Evolutionary conservation across 2,888 invertebrate species (phyloP), one percentile per base, ranked within the genome.

Genomic region (Agrypnus murinus): DNA sequence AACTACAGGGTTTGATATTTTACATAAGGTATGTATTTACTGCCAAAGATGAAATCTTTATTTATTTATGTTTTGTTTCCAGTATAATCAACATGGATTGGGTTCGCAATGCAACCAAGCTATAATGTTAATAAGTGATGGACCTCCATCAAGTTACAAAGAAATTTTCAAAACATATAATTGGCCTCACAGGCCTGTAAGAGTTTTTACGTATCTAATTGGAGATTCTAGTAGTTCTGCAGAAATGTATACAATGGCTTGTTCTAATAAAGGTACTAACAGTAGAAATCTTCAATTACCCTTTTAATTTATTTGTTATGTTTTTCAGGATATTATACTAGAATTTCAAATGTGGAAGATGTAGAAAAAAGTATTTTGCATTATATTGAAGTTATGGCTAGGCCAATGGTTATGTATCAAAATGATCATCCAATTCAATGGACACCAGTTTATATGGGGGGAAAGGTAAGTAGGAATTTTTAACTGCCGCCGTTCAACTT

Each of bases 81-180:
- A 94, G 87, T 95, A 95, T 80, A 95, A 95, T 82, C 91, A 93
- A 76, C 93, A 94, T 0, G 92, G 93, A 0, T 92, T 92, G 79
- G 96, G 96, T 3, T 94, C 95, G 79, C 95, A 97, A 82, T 99
- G 99, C 84, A 99, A 99, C 87, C 98, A 98, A 86, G 98, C 98
- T 1, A 98, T 99, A 64, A 97, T 99, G 93, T 87, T 99, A 64
- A 93, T 99, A 72, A 98, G 98, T 0, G 96, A 97, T 77, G 98
- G 97, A 17, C 95, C 97, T 9, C 93, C 96, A 10, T 88, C 90
- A 67, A 89, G 86, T 76, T 92, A 89, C 81, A 87, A 89, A 77
- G 89, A 91, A 70, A 87, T 92, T 72, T 90, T 90, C 81, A 87
- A 89, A 76, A 88, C 89, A 62, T 96, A 96, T 88, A 99, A 98